These are phyloP conservation scores for Microtus pennsylvanicus DNA, from an alignment of 2,113 vertebrate species.

Conservation along the genomic window DNA sequence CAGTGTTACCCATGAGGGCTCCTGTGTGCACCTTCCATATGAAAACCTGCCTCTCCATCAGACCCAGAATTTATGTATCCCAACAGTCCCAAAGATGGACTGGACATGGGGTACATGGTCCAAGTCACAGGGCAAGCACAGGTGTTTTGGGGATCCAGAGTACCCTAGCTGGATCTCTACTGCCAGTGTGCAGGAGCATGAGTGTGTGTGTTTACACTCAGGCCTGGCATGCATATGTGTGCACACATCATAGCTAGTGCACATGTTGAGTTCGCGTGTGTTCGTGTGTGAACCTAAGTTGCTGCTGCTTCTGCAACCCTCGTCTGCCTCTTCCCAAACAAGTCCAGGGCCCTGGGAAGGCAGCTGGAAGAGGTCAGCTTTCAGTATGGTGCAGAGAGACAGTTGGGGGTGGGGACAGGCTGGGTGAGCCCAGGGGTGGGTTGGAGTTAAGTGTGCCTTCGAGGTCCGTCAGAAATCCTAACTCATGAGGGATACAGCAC, in stretches of 20 bases:
- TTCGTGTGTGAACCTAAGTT: not conserved
- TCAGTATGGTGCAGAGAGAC: not conserved
- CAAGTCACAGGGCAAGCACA: not conserved
- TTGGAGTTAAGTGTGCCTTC: not conserved
- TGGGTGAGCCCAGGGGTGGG: not conserved
- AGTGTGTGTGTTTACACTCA: too few species aligned
- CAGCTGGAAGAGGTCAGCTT: not conserved
- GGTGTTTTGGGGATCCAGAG: not conserved
- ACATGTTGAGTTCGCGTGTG: not conserved
- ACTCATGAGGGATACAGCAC: not conserved
- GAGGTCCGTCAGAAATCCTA: not conserved
- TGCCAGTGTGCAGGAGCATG: not conserved
- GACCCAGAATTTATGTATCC: not conserved
- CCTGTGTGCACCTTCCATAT: not conserved
- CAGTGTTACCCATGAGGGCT: not conserved
- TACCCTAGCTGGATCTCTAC: not conserved
- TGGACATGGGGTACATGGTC: rapidly evolving
- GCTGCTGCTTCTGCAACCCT: not conserved
- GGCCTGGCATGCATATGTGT: not conserved
- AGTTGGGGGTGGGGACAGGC: not conserved
- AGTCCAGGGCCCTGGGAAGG: not conserved
- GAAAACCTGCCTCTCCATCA: not conserved
- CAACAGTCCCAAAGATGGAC: not conserved
- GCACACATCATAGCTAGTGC: not conserved
- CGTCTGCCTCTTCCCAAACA: not conserved